Conservation (phyloP, 2,888 invertebrate genomes). For the Caenorhabditis sp. region DNA sequence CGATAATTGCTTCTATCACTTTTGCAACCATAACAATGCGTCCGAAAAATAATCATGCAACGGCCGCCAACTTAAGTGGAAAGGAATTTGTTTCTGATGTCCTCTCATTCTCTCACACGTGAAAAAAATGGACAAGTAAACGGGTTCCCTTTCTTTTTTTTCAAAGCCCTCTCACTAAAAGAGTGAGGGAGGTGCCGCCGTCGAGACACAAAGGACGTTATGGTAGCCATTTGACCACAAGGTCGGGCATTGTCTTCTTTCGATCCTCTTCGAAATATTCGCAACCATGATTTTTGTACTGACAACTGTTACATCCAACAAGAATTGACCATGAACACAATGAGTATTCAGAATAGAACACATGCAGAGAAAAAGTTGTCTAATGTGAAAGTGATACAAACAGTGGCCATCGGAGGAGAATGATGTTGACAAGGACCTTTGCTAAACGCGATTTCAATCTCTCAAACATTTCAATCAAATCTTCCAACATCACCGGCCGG, state of each 20-base stretch:
- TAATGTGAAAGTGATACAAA: conserved; percentile 24
- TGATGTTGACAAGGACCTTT: conserved; percentile 10
- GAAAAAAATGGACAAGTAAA: conserved; percentile 62
- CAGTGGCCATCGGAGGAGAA: conserved; percentile 9
- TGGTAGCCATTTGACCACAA: conserved; percentile 64
- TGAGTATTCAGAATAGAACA: conserved; percentile 19
- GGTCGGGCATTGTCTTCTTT: conserved; percentile 62
- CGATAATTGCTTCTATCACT: conserved; percentile 25
- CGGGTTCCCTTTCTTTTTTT: conserved; percentile 53
- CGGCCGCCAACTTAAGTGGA: conserved; percentile 58
- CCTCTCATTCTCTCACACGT: conserved; percentile 46
- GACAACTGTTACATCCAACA: conserved; percentile 36
- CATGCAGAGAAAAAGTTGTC: conserved; percentile 14
- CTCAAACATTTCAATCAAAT: neutral
- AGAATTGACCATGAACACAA: conserved; percentile 55
- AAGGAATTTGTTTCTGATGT: conserved; percentile 61
- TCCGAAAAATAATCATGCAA: conserved; percentile 46
- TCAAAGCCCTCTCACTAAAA: conserved; percentile 45
- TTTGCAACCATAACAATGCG: conserved; percentile 52
- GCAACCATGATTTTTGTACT: conserved; percentile 49
- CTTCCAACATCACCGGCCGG: conserved; percentile 8
- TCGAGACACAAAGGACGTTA: conserved; percentile 59
- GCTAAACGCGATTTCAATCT: conserved; percentile 4
- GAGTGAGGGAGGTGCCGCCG: conserved; percentile 52
- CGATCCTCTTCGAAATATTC: conserved; percentile 34